phyloP scores from a whole-genome alignment of 2,888 invertebrate species.

The Leptothorax acervorum region DNA sequence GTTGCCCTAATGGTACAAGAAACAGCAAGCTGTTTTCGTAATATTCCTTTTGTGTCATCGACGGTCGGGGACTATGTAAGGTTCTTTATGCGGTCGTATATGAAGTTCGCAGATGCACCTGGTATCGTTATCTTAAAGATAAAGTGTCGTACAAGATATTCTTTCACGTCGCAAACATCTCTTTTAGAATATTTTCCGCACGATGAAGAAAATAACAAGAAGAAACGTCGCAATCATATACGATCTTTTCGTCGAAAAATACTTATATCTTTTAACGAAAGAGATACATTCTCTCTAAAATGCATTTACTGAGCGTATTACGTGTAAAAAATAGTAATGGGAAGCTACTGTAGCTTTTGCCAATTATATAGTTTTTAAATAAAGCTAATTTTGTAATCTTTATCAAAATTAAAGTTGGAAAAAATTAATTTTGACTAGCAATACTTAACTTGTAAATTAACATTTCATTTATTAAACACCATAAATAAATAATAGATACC shows the following conservation, averaged over 20 bases:
- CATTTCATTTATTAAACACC: background rate
- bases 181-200: constrained; percentile 1
- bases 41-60: constrained; percentile 50
- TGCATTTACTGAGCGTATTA: background rate
- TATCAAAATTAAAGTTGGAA: background rate
- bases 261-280: background rate
- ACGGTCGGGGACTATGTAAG: constrained; percentile 4
- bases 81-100: constrained; percentile 38
- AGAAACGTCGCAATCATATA: background rate
- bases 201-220: background rate
- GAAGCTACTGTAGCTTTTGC: background rate
- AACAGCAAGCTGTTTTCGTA: constrained; percentile 45
- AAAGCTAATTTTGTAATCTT: background rate
- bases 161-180: constrained; percentile 2
- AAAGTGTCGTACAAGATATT: constrained; percentile 26
- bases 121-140: constrained; percentile 39
- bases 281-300: background rate
- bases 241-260: background rate
- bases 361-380: background rate
- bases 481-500: background rate
- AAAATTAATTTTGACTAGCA: background rate
- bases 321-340: background rate
- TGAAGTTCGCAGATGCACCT: constrained; percentile 32
- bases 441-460: background rate
- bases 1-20: constrained; percentile 45